These are phyloP conservation scores for Megaceryle torquata DNA, from an alignment of 2,113 vertebrate genomes.

Conservation along the genomic window DNA sequence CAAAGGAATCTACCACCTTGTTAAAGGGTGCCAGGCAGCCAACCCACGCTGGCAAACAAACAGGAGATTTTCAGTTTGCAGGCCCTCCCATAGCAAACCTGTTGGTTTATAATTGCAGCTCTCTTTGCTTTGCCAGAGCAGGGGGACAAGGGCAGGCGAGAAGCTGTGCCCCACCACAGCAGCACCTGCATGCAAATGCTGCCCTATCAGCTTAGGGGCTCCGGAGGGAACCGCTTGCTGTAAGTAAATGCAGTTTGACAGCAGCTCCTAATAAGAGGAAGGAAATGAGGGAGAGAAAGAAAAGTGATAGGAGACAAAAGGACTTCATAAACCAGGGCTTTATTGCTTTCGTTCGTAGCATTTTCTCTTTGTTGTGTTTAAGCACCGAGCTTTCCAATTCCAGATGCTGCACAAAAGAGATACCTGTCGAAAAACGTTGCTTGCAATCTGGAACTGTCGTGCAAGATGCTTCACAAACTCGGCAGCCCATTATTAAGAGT, in stretches of 20 bases:
- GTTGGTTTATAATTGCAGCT: not conserved
- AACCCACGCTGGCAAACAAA: not conserved
- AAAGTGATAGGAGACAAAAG: constrained; percentile 61
- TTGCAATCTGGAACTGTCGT: constrained; percentile 11
- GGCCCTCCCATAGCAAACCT: not conserved
- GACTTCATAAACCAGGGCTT: constrained; percentile 43
- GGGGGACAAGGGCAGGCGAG: not conserved
- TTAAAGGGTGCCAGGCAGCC: not conserved
- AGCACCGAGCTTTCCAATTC: constrained; percentile 40
- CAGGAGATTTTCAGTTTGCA: not conserved
- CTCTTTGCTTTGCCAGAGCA: not conserved
- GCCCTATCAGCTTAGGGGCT: not conserved
- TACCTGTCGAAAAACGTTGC: constrained; percentile 57
- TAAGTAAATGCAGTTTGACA: constrained; percentile 42
- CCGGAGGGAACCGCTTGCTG: not conserved
- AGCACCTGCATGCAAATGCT: constrained; percentile 59
- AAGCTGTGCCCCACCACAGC: not conserved
- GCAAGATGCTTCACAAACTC: constrained; percentile 36
- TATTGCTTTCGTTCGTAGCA: constrained; percentile 55
- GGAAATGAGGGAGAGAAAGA: constrained; percentile 40
- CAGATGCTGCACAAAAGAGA: constrained; percentile 20
- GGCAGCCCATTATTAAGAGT: constrained; percentile 20
- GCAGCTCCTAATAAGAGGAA: constrained; percentile 49
- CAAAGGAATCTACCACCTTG: not conserved
- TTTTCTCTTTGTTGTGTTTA: constrained; percentile 47